Evolutionary conservation across 2,113 vertebrate genomes (phyloP).

Genomic region (Steatornis caripensis): DNA sequence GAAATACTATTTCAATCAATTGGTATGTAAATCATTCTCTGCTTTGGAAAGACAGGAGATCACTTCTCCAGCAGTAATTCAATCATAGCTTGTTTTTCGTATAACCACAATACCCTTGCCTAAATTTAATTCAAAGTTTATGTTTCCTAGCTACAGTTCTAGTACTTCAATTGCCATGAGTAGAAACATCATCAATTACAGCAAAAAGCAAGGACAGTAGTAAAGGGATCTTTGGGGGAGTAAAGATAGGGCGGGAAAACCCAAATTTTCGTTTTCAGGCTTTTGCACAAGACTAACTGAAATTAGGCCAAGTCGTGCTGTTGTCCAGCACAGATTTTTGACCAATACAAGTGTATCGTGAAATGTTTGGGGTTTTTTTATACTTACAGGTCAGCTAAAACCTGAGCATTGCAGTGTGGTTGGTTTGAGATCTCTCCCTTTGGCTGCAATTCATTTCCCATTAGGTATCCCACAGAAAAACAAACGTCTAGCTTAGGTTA

Average conservation of each 20-base stretch:
- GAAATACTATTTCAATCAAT: slow-evolving; percentile 1
- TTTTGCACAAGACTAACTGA: not conserved
- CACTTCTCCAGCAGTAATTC: slow-evolving; percentile 33
- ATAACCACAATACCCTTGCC: slow-evolving; percentile 14
- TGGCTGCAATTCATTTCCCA: not conserved
- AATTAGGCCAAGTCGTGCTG: not conserved
- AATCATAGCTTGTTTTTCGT: slow-evolving; percentile 12
- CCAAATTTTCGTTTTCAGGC: not conserved
- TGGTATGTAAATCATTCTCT: slow-evolving; percentile 28
- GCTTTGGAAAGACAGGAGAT: slow-evolving; percentile 34
- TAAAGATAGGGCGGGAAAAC: not conserved
- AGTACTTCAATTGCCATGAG: not conserved
- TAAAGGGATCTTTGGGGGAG: not conserved
- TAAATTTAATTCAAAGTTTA: slow-evolving; percentile 52
- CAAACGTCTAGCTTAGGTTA: not conserved
- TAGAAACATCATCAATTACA: not conserved
- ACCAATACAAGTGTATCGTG: not conserved
- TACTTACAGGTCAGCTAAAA: not conserved
- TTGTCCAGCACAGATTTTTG: not conserved
- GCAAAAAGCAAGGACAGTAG: not conserved
- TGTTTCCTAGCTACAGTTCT: slow-evolving; percentile 50
- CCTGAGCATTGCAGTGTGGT: not conserved
- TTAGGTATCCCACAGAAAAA: not conserved
- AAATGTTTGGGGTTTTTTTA: not conserved
- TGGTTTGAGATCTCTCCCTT: not conserved